These are phyloP conservation scores for Drosophila neonasuta DNA, from an alignment of 2,888 invertebrate genomes.

Conservation along the genomic window DNA sequence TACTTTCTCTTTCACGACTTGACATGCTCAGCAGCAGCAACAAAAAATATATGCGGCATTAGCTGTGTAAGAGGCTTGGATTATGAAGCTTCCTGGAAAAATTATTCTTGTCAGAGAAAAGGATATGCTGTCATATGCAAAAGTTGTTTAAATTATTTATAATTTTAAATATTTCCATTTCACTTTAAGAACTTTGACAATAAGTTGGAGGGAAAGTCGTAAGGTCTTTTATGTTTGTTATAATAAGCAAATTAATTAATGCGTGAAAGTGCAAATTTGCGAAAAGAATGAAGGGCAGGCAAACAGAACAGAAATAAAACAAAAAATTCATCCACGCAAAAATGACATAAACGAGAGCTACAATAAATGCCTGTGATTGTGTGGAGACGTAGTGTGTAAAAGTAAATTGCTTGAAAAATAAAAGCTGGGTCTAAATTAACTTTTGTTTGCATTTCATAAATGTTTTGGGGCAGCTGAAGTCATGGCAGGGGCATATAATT, in stretches of 20 bases:
- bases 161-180: background rate
- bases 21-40: slow-evolving; percentile 54
- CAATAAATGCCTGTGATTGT: slow-evolving; percentile 33
- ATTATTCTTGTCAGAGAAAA: slow-evolving; percentile 67
- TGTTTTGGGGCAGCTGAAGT: slow-evolving; percentile 16
- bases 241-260: slow-evolving; percentile 68
- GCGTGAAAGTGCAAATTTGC: slow-evolving; percentile 71
- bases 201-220: background rate
- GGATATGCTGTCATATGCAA: slow-evolving; percentile 68
- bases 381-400: slow-evolving; percentile 17
- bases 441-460: slow-evolving; percentile 78
- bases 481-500: slow-evolving; percentile 62
- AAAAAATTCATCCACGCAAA: slow-evolving; percentile 30
- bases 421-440: slow-evolving; percentile 78
- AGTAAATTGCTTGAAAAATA: slow-evolving; percentile 79
- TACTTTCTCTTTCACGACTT: slow-evolving; percentile 20
- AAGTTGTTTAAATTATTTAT: slow-evolving; percentile 35
- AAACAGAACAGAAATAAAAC: slow-evolving; percentile 30
- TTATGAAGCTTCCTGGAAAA: slow-evolving; percentile 13
- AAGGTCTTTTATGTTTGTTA: slow-evolving; percentile 16
- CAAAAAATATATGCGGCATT: slow-evolving; percentile 32
- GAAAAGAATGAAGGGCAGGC: slow-evolving; percentile 53
- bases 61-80: slow-evolving; percentile 25
- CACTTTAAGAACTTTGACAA: slow-evolving; percentile 27
- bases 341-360: slow-evolving; percentile 44